Base-by-base conservation (phyloP, 2,888 invertebrate genomes). In the Noctua janthina region DNA sequence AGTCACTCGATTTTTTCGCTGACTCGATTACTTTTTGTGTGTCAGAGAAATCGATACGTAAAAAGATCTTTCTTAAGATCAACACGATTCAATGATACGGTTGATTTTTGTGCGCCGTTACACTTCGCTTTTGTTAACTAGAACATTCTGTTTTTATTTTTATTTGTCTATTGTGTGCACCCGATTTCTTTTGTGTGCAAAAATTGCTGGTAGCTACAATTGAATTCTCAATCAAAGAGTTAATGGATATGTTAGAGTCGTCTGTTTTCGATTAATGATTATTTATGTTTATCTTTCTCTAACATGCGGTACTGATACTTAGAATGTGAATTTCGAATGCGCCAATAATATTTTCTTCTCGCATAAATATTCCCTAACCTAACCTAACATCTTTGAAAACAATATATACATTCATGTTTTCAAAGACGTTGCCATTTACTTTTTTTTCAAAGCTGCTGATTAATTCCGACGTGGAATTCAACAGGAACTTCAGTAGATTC, bases 11-110 rank as follows among this genome's bases (percentile, higher is more conserved):
- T 89, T 90, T 91, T 90, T 90, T 85, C 81, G 77, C 82, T 69
- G 74, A 83, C 78, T 93, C 92, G 91, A 93, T 94, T 92, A 91
- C 88, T 93, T 94, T 94, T 93, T 93, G 89, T 92, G 82, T 86
- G 89, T 76, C 89, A 84, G 92, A 91, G 93, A 94, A 94, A 94
- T 93, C 92, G 93, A 92, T 91, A 90, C 86, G 73, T 79, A 90
- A 90, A 90, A 85, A 88, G 87, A 82, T 90, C 84, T 89, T 90
- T 90, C 89, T 90, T 88, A 88, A 90, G 88, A 91, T 89, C 87
- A 85, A 79, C 85, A 83, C 87, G 84, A 87, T 86, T 80, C 92
- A 91, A 91, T 92, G 92, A 91, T 91, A 90, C 89, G 90, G 83
- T 88, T 86, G 81, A 84, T 85, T 90, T 87, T 89, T 84, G 80